Conservation (phyloP, 2,113 vertebrate genomes). For the Daphoenositta chrysoptera region DNA sequence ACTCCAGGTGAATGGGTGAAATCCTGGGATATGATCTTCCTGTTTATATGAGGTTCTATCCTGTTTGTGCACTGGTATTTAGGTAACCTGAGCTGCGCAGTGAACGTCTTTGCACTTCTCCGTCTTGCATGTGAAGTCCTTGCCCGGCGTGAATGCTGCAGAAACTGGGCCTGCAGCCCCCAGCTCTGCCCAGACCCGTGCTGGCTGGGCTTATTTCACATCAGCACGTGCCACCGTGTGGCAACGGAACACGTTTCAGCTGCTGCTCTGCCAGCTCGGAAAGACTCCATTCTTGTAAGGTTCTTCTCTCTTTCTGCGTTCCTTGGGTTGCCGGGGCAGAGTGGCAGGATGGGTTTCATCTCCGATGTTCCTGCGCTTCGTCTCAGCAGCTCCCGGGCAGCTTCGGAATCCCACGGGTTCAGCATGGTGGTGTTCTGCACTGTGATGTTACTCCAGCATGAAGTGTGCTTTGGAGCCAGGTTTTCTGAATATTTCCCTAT, state of each 20-base stretch:
- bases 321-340: background rate
- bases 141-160: too few relatives aligned
- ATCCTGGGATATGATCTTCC: too few relatives aligned
- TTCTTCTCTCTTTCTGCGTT: background rate
- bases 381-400: fast-evolving
- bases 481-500: fast-evolving
- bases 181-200: background rate
- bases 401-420: background rate
- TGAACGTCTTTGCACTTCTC: too few relatives aligned
- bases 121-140: too few relatives aligned
- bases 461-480: background rate
- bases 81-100: too few relatives aligned
- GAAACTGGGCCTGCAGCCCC: too few relatives aligned
- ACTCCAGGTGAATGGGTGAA: too few relatives aligned
- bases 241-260: background rate
- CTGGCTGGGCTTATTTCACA: background rate
- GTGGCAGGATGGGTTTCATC: background rate
- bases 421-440: fast-evolving
- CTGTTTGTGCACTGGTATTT: too few relatives aligned
- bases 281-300: background rate
- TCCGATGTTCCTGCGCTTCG: fast-evolving
- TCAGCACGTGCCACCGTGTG: constrained; percentile 14
- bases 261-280: background rate
- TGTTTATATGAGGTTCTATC: too few relatives aligned
- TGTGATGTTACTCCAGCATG: too few relatives aligned